Base-by-base conservation (phyloP, 1,140 invertebrate genomes). In the Caerostris extrusa region DNA sequence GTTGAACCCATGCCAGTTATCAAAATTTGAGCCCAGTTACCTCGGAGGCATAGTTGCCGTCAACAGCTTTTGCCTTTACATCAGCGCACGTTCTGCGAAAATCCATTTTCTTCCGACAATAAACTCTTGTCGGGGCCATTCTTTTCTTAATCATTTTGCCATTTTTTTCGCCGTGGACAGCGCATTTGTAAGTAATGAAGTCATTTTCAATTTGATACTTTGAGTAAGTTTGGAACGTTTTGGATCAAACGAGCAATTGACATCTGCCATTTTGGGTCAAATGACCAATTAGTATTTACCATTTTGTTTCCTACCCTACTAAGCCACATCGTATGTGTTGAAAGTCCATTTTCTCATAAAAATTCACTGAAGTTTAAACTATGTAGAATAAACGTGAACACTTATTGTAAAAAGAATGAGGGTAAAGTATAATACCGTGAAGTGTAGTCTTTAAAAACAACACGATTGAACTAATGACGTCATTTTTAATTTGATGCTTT, bases 1-100 rank as follows among this genome's bases (percentile, higher is more conserved):
- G 90, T 85, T 92, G 90, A 92, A 92, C 53, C 50, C 60, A 8
- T 92, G 90, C 90, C 90, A 92, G 90, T 92, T 92, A 92, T 92
- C 90, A 92, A 92, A 92, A 85, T 67, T 67, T 92, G 69, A 90
- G 55, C 17, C 55, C 67, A 50, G 61, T 90, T 71, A 90, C 64
- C 88, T 77, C 19, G 5, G 53, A n/a, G 88, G 88, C 86, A 88
- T 88, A 85, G 57, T 85, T 85, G 71, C 71, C 19, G 83, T 85
- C 83, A 34, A 85, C 82, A 85, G 69, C 19, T 12, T 7, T 57
- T 50, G 34, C 17, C 19, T 19, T 71, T 34, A 34, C 34, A 77
- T 77, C 7, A 14, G 55, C 7, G 55, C 87, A 67, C 87, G 60
- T 89, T 71, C 64, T 67, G 3, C 7, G 12, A 61, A 34, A 71